Evolutionary conservation across 2,797 vertebrate genomes (phyloP).

Genomic region (Menidia menidia): DNA sequence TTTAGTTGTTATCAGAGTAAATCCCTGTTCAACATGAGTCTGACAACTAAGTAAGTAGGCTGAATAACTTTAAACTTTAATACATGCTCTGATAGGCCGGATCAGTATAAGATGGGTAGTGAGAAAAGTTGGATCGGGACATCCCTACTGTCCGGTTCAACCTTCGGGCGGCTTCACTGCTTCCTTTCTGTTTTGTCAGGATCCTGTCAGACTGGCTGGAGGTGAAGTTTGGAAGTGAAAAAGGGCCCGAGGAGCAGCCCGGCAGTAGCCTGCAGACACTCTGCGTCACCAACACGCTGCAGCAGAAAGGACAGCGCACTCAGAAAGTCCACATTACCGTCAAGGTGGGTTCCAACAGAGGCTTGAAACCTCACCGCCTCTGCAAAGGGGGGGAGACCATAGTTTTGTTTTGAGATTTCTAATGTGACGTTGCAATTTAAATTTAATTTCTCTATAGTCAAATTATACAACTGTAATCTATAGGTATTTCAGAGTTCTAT

Average conservation of each 20-base stretch:
- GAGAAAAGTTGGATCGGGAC: no score
- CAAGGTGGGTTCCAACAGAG: conserved; percentile 82
- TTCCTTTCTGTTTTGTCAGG: conserved; percentile 70
- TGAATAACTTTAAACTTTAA: no score
- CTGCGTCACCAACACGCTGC: conserved; percentile 76
- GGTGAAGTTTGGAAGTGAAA: conserved; percentile 85
- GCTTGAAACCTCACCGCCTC: background rate
- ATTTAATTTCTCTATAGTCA: no score
- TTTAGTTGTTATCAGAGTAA: no score
- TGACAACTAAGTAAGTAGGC: no score
- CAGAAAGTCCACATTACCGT: conserved; percentile 85
- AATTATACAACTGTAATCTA: no score
- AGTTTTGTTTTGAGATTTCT: background rate
- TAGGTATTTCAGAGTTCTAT: no score
- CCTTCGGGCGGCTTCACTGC: background rate
- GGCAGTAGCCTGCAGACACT: conserved; percentile 85
- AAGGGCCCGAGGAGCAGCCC: conserved; percentile 39
- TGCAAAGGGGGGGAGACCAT: background rate
- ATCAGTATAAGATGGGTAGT: no score
- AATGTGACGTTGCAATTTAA: background rate
- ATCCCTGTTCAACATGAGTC: no score
- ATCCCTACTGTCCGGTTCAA: background rate
- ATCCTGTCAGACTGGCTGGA: conserved; percentile 91
- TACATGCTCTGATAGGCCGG: no score
- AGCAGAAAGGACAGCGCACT: conserved; percentile 56